Percentiles rank a stretch among this genome's conserved stretches.
These are phyloP conservation scores for Chrysina gloriosa DNA, from an alignment of 2,888 invertebrate genomes.

Conservation along the genomic window DNA sequence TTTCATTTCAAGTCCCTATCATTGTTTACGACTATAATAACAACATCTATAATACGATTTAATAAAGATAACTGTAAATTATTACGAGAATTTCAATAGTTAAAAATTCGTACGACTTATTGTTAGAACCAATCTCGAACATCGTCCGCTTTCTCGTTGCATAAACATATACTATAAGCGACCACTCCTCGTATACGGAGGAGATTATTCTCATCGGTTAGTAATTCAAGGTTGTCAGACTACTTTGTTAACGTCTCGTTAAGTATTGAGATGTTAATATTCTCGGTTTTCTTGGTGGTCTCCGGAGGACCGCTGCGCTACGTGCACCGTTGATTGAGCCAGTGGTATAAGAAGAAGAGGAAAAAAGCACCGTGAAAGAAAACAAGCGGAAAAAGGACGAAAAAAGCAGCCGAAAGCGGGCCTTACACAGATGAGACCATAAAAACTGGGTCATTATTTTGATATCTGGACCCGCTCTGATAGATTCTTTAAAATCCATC, in stretches of 20 bases:
- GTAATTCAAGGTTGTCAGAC: slow-evolving; percentile 43
- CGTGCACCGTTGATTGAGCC: slow-evolving; percentile 52
- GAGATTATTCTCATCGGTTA: slow-evolving; percentile 32
- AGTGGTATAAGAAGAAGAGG: slow-evolving; percentile 24
- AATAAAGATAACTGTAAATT: too few species aligned
- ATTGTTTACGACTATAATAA: too few species aligned
- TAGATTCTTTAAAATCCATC: slow-evolving; percentile 57
- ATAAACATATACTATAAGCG: slow-evolving; percentile 10
- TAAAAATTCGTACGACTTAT: neutral
- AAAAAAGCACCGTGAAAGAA: slow-evolving; percentile 19
- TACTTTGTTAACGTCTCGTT: slow-evolving; percentile 46
- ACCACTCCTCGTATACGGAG: slow-evolving; percentile 18
- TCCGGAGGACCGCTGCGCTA: slow-evolving; percentile 42
- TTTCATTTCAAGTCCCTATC: too few species aligned
- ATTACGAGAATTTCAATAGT: too few species aligned
- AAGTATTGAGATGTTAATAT: slow-evolving; percentile 45
- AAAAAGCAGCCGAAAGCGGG: slow-evolving; percentile 32
- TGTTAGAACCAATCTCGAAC: neutral
- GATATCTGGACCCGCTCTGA: slow-evolving; percentile 52
- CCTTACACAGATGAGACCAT: slow-evolving; percentile 47
- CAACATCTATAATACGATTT: too few species aligned
- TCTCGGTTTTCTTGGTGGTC: slow-evolving; percentile 39
- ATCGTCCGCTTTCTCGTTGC: neutral
- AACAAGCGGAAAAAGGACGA: slow-evolving; percentile 34
- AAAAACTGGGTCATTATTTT: slow-evolving; percentile 54